Percentiles rank a stretch among this genome's conserved stretches.
Evolutionary conservation across 2,113 vertebrate genomes (phyloP).

Genomic region (Sorex fumeus): DNA sequence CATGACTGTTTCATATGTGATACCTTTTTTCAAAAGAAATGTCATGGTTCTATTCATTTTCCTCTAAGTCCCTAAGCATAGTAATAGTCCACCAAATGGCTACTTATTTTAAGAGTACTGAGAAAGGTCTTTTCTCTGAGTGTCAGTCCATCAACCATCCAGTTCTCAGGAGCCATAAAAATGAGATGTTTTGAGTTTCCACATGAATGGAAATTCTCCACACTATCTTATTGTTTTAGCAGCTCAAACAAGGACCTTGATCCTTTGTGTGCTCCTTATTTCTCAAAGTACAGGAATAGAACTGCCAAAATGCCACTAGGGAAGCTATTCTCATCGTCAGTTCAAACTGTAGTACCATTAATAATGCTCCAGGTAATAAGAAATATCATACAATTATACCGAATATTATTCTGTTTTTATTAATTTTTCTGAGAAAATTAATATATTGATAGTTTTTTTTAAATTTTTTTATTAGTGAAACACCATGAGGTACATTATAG

Average conservation of each 20-base stretch:
- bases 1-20: slow-evolving; percentile 79
- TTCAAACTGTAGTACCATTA: slow-evolving; percentile 75
- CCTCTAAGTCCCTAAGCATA: neutral
- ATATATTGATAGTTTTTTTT: too few species aligned
- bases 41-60: slow-evolving; percentile 77
- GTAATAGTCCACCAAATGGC: neutral
- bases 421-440: too few species aligned
- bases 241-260: slow-evolving; percentile 68
- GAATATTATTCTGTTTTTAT: slow-evolving; percentile 18
- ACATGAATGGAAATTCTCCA: slow-evolving; percentile 70
- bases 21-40: slow-evolving; percentile 81
- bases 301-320: slow-evolving; percentile 78
- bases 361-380: slow-evolving; percentile 68
- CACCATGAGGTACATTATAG: too few species aligned
- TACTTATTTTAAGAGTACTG: slow-evolving; percentile 60
- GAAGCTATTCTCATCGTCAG: slow-evolving; percentile 74
- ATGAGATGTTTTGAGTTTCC: slow-evolving; percentile 64
- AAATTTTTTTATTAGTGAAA: too few species aligned
- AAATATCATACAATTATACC: slow-evolving; percentile 72
- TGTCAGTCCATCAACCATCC: slow-evolving; percentile 55
- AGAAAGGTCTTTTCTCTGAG: slow-evolving; percentile 62
- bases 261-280: slow-evolving; percentile 76
- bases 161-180: slow-evolving; percentile 62
- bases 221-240: slow-evolving; percentile 76
- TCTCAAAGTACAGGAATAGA: slow-evolving; percentile 81